Conservation (phyloP, 2,113 vertebrate genomes). For the Tyrannus savana region DNA sequence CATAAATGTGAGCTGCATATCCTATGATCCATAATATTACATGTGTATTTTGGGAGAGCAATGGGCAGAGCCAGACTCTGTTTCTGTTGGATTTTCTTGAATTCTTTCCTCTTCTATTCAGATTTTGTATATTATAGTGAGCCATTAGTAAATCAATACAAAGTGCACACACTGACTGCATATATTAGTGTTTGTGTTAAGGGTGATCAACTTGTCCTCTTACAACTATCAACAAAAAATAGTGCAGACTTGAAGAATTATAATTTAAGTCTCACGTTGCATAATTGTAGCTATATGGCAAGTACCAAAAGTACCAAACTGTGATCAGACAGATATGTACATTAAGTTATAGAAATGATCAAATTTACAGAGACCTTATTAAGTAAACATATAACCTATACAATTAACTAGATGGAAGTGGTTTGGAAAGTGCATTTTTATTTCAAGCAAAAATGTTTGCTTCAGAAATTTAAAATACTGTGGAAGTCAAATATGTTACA, state of each 20-base stretch:
- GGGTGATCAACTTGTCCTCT: background rate
- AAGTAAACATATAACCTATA: background rate
- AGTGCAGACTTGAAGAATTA: background rate
- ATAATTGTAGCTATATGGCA: background rate
- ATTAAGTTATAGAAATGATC: constrained; percentile 43
- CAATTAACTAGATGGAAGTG: background rate
- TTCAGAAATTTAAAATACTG: background rate
- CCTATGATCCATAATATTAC: background rate
- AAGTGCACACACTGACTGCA: background rate
- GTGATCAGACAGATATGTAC: background rate
- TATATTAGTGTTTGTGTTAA: background rate
- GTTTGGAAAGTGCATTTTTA: background rate
- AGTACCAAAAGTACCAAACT: background rate
- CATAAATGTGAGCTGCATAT: background rate
- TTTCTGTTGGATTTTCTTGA: background rate
- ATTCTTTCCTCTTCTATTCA: background rate
- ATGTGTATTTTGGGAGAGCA: background rate
- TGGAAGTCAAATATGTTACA: background rate
- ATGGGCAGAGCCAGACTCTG: background rate
- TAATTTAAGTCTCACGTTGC: background rate
- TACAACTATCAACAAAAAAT: background rate
- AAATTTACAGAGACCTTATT: background rate
- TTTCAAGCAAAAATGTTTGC: background rate
- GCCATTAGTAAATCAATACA: background rate
- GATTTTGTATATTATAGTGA: background rate